Percentiles rank a stretch among this genome's conserved stretches.
Conservation (phyloP, 2,888 invertebrate species). For the Polydrusus pterygomalis region DNA sequence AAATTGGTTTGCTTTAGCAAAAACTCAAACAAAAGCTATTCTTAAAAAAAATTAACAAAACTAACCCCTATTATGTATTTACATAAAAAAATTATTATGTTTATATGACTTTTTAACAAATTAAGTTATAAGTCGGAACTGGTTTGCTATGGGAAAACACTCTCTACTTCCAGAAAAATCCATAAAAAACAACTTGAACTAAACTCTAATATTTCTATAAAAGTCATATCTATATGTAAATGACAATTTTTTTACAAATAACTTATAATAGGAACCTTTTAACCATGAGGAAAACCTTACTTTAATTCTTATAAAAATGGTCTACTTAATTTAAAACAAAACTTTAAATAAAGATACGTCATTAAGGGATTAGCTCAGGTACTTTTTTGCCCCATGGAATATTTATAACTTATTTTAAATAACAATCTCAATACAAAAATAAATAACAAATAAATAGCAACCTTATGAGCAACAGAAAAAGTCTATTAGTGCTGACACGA, state of each 20-base stretch:
- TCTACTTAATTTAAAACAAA: constrained; percentile 3
- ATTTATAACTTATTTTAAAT: constrained; percentile 2
- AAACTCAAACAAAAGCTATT: constrained; percentile 9
- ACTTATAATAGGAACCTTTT: constrained; percentile 6
- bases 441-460: no score
- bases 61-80: constrained; percentile 1
- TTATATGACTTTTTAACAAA: not conserved
- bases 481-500: no score
- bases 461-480: no score
- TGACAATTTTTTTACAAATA: not conserved
- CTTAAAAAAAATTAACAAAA: constrained; percentile 8
- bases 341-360: constrained; percentile 8
- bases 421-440: no score
- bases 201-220: constrained; percentile 10
- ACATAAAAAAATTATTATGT: constrained; percentile 6
- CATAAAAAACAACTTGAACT: constrained; percentile 11
- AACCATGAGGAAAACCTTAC: constrained; percentile 8
- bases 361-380: not conserved
- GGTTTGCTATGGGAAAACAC: constrained; percentile 5
- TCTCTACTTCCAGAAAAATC: constrained; percentile 10
- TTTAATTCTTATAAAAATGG: not conserved
- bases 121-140: constrained; percentile 7
- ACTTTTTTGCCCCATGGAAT: constrained; percentile 10
- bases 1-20: not conserved
- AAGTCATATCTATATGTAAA: not conserved